Evolutionary conservation across 2,113 vertebrate species (phyloP), one percentile per base, ranked within the genome.

Genomic region (Sula dactylatra): DNA sequence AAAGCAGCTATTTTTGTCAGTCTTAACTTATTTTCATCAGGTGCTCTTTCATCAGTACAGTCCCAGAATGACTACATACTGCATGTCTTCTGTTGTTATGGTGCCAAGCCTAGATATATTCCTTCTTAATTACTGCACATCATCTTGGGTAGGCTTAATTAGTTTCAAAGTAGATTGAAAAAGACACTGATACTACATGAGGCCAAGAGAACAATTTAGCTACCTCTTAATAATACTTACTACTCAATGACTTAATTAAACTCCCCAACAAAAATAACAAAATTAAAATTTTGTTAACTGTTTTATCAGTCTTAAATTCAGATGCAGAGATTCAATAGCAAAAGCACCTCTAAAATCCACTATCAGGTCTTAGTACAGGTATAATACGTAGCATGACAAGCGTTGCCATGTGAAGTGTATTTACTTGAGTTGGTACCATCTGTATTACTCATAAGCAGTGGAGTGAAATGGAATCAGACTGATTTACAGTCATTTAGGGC

Each of bases 371-470:
- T 36, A n/a, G 34, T 29, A 44, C 20, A 78, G 49, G 40, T 72
- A 25, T 19, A 59, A 36, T 3, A 47, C 1, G 2, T 2, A 80
- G 55, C 31, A 44, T 2, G 1, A n/a, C 49, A 42, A 34, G 47
- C 2, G 1, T 3, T 88, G 34, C 58, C 44, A 44, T 1, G 16
- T 7, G n/a, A 90, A 29, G 20, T 14, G 4, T 13, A 55, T 82
- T 88, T 81, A 34, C 40, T 15, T 26, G 29, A 45, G 16, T 15
- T 52, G 38, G 67, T 45, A 69, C 67, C 45, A 58, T 36, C 44
- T 64, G 32, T 24, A 29, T 52, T 69, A 64, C 70, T 55, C 55
- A 26, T 5, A 16, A 80, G 71, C 49, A 52, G 34, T 2, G 24
- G 29, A 73, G 36, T 40, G 34, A 64, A 47, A 55, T 42, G 71